These are phyloP conservation scores for Dasypolia templi DNA, from an alignment of 2,888 invertebrate species.

Conservation along the genomic window DNA sequence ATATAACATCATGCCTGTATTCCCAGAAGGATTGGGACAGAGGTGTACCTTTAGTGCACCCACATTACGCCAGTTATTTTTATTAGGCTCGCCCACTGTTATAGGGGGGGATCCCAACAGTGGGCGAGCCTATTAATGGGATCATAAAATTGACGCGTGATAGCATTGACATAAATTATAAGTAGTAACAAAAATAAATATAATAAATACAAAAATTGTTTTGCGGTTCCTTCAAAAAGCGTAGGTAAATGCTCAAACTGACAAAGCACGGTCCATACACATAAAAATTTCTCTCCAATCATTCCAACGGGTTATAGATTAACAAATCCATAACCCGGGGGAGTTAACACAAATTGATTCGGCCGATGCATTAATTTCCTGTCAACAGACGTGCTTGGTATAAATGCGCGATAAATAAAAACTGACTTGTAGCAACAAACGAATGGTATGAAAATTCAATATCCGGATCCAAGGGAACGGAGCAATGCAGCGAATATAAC, in stretches of 20 bases:
- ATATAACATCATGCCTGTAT: not conserved
- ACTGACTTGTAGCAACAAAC: conserved; percentile 82
- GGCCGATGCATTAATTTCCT: conserved; percentile 87
- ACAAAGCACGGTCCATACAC: not conserved
- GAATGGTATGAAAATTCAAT: conserved; percentile 89
- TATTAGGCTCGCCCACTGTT: no score
- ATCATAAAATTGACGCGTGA: not conserved
- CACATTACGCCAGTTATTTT: not conserved
- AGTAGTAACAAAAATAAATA: not conserved
- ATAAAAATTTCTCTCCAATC: not conserved
- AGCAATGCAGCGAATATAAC: conserved; percentile 79
- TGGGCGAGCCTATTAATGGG: not conserved
- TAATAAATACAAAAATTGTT: no score
- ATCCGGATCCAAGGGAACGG: conserved; percentile 82
- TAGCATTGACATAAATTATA: not conserved
- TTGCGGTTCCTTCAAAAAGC: not conserved
- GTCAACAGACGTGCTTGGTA: conserved; percentile 80
- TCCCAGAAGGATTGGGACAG: not conserved
- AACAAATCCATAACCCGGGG: conserved; percentile 40
- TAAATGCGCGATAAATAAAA: conserved; percentile 85
- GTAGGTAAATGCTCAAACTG: not conserved
- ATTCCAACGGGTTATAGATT: conserved; percentile 12
- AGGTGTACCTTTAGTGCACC: no score
- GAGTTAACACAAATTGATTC: conserved; percentile 65
- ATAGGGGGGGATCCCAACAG: no score